Percentiles rank a stretch among this genome's conserved stretches.
Evolutionary conservation across 1,140 invertebrate species (phyloP).

Genomic region (Euwallacea fornicatus): DNA sequence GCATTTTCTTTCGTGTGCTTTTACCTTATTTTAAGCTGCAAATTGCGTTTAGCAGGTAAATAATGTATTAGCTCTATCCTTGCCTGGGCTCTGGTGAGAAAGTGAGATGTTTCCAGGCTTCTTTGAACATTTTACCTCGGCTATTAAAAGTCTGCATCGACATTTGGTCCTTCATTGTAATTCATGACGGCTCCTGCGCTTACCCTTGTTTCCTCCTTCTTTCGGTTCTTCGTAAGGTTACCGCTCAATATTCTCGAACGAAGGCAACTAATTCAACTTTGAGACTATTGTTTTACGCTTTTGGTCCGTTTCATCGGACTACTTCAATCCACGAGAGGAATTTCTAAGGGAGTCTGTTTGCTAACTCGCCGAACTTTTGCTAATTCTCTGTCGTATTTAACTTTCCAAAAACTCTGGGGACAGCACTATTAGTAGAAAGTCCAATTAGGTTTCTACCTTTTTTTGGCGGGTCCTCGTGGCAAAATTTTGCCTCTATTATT

Average conservation of each 20-base stretch:
- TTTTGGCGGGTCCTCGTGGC: too few species aligned
- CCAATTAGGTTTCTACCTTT: not conserved
- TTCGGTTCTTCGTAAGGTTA: conserved; percentile 43
- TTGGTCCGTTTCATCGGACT: conserved; percentile 36
- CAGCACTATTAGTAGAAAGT: not conserved
- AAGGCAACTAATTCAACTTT: conserved; percentile 51
- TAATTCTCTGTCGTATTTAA: conserved; percentile 38
- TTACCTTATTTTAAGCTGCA: conserved; percentile 2
- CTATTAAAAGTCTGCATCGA: not conserved
- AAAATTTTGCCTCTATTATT: too few species aligned
- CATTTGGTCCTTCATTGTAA: conserved; percentile 24
- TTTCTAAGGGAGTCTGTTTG: conserved; percentile 36
- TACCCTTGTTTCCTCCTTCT: conserved; percentile 39
- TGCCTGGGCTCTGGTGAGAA: not conserved
- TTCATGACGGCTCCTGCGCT: conserved; percentile 32
- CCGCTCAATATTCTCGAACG: conserved; percentile 48
- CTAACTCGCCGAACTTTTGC: conserved; percentile 27
- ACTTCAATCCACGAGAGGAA: conserved; percentile 37
- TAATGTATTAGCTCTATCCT: not conserved
- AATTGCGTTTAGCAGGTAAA: not conserved
- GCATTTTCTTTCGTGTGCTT: not conserved
- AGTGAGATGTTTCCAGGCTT: not conserved
- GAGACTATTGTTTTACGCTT: conserved; percentile 48
- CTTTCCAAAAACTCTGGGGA: conserved; percentile 25
- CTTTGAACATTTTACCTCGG: not conserved